Conservation (phyloP, 2,888 invertebrate genomes). For the Neoascia interrupta region DNA sequence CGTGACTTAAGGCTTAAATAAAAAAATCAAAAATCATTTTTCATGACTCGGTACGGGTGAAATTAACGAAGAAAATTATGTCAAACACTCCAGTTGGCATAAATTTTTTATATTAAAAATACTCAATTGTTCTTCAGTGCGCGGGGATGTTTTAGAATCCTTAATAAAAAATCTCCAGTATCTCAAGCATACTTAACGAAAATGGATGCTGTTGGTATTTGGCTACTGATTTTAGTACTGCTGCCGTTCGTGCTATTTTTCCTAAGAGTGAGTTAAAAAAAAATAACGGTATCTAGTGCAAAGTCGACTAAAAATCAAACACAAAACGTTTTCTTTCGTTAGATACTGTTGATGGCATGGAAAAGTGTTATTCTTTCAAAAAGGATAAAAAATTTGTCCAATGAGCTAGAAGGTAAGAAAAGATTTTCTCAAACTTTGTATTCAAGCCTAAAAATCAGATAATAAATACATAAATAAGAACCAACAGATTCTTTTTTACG, state of each 20-base stretch:
- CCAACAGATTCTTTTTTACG: too few relatives aligned
- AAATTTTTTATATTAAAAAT: constrained; percentile 40
- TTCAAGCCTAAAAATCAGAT: too few relatives aligned
- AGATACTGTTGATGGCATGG: constrained; percentile 49
- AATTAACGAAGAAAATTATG: not conserved
- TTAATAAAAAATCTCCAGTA: not conserved
- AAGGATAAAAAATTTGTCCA: constrained; percentile 18
- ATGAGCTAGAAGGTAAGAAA: constrained; percentile 21
- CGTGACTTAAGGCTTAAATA: constrained; percentile 20
- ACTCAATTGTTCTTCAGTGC: constrained; percentile 11
- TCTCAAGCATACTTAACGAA: not conserved
- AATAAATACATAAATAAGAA: too few relatives aligned
- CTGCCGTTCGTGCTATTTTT: constrained; percentile 42
- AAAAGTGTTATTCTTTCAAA: constrained; percentile 17
- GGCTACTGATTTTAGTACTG: constrained; percentile 41
- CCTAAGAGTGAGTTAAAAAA: constrained; percentile 24
- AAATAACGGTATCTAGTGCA: too few relatives aligned
- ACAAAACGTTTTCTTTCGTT: too few relatives aligned
- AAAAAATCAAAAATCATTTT: constrained; percentile 18
- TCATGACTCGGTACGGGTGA: not conserved
- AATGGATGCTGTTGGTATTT: constrained; percentile 47
- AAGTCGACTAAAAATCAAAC: too few relatives aligned
- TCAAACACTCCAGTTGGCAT: not conserved
- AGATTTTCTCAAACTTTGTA: too few relatives aligned
- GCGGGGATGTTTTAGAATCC: not conserved